Evolutionary conservation across 2,888 invertebrate species (phyloP).

Genomic region (Hofmannophila pseudospretella): DNA sequence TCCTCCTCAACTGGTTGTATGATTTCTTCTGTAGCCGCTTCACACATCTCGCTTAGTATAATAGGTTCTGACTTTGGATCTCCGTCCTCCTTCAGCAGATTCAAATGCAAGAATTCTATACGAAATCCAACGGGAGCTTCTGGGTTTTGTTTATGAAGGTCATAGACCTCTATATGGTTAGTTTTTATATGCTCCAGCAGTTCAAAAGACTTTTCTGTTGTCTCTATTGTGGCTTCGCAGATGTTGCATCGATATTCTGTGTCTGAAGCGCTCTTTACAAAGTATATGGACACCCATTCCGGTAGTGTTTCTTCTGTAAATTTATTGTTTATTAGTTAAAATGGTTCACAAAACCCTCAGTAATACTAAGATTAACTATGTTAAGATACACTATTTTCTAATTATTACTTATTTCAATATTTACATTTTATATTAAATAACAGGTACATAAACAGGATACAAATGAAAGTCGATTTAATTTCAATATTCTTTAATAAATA

Average conservation of each 20-base stretch:
- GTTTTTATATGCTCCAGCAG: constrained; percentile 44
- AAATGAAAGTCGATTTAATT: too few relatives aligned
- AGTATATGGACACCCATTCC: constrained; percentile 63
- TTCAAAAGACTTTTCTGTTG: constrained; percentile 36
- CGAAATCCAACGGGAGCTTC: constrained; percentile 57
- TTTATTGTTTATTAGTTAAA: background rate
- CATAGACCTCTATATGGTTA: constrained; percentile 50
- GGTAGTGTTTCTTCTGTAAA: constrained; percentile 23
- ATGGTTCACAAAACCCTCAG: too few relatives aligned
- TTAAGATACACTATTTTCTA: too few relatives aligned
- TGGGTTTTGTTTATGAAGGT: constrained; percentile 56
- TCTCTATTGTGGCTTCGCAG: constrained; percentile 38
- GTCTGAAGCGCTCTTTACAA: constrained; percentile 29
- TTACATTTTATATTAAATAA: too few relatives aligned
- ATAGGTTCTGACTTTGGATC: constrained; percentile 41
- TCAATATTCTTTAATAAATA: too few relatives aligned
- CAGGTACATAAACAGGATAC: too few relatives aligned
- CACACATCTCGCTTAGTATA: constrained; percentile 48
- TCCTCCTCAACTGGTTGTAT: constrained; percentile 8
- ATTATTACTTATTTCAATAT: background rate
- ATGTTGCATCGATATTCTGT: constrained; percentile 49
- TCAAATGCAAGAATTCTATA: constrained; percentile 60
- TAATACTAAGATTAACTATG: too few relatives aligned
- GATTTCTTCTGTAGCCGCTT: constrained; percentile 28
- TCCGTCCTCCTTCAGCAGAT: constrained; percentile 45